Percentiles rank a stretch among this genome's conserved stretches.
phyloP scores from a whole-genome alignment of 2,113 vertebrate genomes.

The Alexandromys fortis region DNA sequence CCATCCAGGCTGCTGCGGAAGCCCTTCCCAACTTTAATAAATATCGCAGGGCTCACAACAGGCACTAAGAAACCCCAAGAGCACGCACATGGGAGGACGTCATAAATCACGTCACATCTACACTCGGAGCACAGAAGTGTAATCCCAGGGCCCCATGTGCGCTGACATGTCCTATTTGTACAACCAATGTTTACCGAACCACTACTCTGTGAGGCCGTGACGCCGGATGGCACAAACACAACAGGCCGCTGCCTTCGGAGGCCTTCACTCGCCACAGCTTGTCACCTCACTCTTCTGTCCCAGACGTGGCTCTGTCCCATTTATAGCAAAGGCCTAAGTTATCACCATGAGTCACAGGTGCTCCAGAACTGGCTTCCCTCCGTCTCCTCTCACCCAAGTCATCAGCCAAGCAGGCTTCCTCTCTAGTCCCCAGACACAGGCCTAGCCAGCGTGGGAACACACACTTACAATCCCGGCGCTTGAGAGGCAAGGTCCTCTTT shows the following conservation, averaged over 20 bases:
- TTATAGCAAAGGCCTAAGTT: background rate
- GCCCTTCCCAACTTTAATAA: background rate
- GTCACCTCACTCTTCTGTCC: background rate
- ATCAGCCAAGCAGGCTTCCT: background rate
- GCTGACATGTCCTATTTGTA: background rate
- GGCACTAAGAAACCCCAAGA: background rate
- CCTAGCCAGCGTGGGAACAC: background rate
- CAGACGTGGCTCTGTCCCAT: fast-evolving
- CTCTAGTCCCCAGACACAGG: background rate
- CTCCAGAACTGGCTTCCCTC: background rate
- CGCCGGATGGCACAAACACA: background rate
- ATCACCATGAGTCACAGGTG: background rate
- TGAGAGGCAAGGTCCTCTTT: no score
- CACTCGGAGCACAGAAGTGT: background rate
- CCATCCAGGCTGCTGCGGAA: background rate
- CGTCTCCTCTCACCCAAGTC: background rate
- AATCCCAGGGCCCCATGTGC: background rate
- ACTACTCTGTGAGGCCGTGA: background rate
- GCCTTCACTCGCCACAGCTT: background rate
- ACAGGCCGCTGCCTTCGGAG: background rate
- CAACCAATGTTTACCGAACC: background rate
- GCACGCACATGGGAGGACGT: background rate
- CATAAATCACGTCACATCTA: background rate
- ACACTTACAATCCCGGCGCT: background rate
- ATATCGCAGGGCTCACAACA: background rate